Evolutionary conservation across 2,113 vertebrate species (phyloP), one percentile per base, ranked within the genome.

Genomic region (Odocoileus virginianus): DNA sequence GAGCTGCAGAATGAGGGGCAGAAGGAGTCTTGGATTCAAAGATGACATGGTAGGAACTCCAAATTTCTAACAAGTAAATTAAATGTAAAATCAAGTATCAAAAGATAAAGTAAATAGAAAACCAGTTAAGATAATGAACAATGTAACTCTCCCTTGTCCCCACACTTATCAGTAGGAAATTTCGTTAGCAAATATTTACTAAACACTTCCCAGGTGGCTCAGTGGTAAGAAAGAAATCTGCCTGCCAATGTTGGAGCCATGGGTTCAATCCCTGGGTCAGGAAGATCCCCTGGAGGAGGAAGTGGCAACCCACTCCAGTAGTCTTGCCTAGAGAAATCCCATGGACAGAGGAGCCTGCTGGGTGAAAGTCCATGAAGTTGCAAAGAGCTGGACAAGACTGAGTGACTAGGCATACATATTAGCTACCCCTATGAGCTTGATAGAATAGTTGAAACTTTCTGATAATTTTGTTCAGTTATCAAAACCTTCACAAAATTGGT

Each of bases 31-130:
- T 33, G 43, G 43, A 54, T 94, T 94, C 57, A 82, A 40, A 90
- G 6, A 12, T 40, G 5, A 92, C 28, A 6, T 81, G 36, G 45
- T 74, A 88, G 74, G 58, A 87, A 67, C 30, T 57, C 50, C 50
- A 55, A 60, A 74, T 95, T 64, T 91, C 57, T 95, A 96, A 87
- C 28, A 95, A 87, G 45, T 27, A 97, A 45, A 64, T 88, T 92
- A 84, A 93, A 93, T 45, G 19, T 55, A 91, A 81, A 96, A 36
- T 17, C 19, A 55, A 90, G 30, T 21, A 89, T 81, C 21, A 91
- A 86, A 76, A 89, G n/a, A 83, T 19, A 43, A 88, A 47, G 14
- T 19, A 64, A 84, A 87, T 17, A 5, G 45, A 95, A 96, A 88
- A 36, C 16, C 30, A 83, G 30, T 88, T 93, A 91, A 88, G 47